Evolutionary conservation across 2,888 invertebrate genomes (phyloP), one percentile per base, ranked within the genome.

Genomic region (Lathronympha strigana): DNA sequence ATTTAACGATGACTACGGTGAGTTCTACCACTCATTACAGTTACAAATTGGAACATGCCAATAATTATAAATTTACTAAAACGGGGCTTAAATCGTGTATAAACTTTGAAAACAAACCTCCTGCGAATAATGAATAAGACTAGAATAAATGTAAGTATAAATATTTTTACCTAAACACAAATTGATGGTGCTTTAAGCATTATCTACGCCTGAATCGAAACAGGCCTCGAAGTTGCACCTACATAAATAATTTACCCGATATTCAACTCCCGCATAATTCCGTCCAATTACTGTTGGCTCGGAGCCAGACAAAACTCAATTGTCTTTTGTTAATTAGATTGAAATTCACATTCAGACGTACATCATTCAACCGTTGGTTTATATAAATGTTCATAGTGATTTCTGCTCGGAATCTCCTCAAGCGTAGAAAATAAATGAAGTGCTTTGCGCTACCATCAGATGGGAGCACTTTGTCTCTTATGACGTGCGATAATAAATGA

Each of bases 401-500:
- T 69, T 72, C 68, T 72, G 68, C 68, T 66, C 69, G 63, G 69
- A 68, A 66, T 61, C 53, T 54, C 40, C 47, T 45, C 60, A 70
- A 64, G 63, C 54, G 55, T 47, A 55, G 63, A 64, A 68, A 63
- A 73, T 72, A 77, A 74, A 77, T 68, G 68, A 72, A 78, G 72
- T 75, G 72, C 69, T 67, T 72, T 68, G 66, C 69, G 57, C 70
- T 67, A 66, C 72, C 66, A 67, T 74, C 71, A 74, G 73, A 75
- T 73, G 68, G 63, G 68, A 68, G 69, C 69, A 64, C 64, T 74
- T 73, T 79, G 80, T 80, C 79, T 77, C 73, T 71, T 67, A 69
- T 72, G 77, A 74, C 69, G 61, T 61, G 53, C 55, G 71, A 76
- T 79, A 81, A 78, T 81, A 83, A 83, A 84, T 80, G 78, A 84